Base-by-base conservation (phyloP, 2,888 invertebrate genomes). In the Keiferia lycopersicella region DNA sequence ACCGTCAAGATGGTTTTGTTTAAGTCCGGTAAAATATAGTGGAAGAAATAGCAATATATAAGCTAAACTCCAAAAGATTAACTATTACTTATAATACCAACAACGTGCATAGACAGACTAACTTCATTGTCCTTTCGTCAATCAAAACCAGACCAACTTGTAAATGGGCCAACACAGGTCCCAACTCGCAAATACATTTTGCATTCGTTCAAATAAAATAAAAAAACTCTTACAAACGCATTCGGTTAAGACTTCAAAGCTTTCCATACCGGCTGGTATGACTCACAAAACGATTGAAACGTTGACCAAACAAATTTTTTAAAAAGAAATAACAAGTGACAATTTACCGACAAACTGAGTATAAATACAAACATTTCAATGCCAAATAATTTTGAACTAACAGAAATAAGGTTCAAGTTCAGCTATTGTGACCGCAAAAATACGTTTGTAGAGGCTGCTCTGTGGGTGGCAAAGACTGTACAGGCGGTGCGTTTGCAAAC, bases 401-500 rank as follows among this genome's bases (percentile, higher is more conserved):
- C 10, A n/a, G 45, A 45, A 50, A 63, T 64, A 51, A 18, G 50
- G 59, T 48, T 12, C n/a, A 58, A 59, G 48, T 7, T 53, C 18
- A 7, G 22, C 20, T 59, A 53, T 12, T 6, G 12, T 39, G 34
- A 11, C 14, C 16, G 59, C 59, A 66, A 70, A 65, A 50, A 22
- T 65, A 64, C 71, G 63, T 58, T 76, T 71, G 77, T 76, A 68
- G 12, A 26, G n/a, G 67, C 65, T 56, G 58, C 85, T 69, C 87
- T 71, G 83, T 88, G 87, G 89, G 89, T 87, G 90, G 90, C 76
- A 72, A 77, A 69, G 73, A 73, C 67, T 68, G 71, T 66, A 81
- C 76, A 86, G 87, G 87, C 88, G 87, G 86, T 78, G 77, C 78
- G 87, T 87, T 87, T 86, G 84, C 88, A 88, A 89, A 90, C 88